Evolutionary conservation across 2,888 invertebrate genomes (phyloP).

Genomic region (Podabrus alpinus): DNA sequence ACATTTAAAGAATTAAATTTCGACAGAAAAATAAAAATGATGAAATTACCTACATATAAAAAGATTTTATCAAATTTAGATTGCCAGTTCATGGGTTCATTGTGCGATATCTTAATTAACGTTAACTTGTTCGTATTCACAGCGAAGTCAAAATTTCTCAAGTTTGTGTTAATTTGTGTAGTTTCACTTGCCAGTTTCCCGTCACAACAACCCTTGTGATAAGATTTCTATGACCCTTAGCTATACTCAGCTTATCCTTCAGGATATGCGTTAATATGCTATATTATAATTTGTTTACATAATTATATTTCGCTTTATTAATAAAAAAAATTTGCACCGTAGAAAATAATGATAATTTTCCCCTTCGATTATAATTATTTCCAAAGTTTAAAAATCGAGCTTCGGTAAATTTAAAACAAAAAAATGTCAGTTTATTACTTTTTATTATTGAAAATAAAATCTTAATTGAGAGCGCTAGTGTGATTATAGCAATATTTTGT

Average conservation of each 20-base stretch:
- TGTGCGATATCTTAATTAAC: not conserved
- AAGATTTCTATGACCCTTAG: too few relatives aligned
- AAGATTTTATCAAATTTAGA: not conserved
- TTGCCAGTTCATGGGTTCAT: not conserved
- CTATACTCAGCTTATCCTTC: too few relatives aligned
- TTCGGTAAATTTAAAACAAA: not conserved
- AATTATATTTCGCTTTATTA: too few relatives aligned
- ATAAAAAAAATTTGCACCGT: too few relatives aligned
- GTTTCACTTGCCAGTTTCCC: too few relatives aligned
- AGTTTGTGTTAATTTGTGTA: not conserved
- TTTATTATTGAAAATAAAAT: not conserved
- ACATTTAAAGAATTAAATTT: not conserved
- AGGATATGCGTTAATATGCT: too few relatives aligned
- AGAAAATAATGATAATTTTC: too few relatives aligned
- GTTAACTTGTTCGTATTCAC: not conserved
- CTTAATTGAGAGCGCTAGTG: not conserved
- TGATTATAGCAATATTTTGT: not conserved
- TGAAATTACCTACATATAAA: not conserved
- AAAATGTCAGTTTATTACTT: too few relatives aligned
- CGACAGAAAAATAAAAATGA: not conserved
- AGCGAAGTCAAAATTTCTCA: not conserved
- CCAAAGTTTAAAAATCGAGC: not conserved
- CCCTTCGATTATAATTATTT: too few relatives aligned
- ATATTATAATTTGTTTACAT: too few relatives aligned
- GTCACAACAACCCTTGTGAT: too few relatives aligned